These are phyloP conservation scores for Atta cephalotes DNA, from an alignment of 1,140 invertebrate species.

Conservation along the genomic window DNA sequence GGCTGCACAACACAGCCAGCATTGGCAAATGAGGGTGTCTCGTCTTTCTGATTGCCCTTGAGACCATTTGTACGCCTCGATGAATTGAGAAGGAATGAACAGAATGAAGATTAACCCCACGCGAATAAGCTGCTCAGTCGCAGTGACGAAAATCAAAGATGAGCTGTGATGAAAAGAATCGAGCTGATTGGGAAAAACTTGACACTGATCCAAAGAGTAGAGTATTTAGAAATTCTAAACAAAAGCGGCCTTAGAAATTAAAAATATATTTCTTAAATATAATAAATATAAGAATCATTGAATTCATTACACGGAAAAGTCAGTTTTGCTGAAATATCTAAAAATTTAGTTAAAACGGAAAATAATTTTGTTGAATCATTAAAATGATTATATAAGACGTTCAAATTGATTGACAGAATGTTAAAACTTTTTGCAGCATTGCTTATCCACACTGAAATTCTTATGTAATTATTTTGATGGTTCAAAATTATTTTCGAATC, in stretches of 20 bases:
- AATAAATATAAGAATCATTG: neutral
- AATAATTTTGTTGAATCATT: too few relatives aligned
- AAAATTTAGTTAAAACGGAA: too few relatives aligned
- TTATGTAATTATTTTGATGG: too few relatives aligned
- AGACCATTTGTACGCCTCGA: constrained; percentile 47
- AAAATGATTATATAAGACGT: too few relatives aligned
- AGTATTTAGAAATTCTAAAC: neutral
- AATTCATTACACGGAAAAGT: neutral
- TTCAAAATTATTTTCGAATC: too few relatives aligned
- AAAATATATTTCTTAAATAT: neutral
- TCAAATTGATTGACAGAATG: too few relatives aligned
- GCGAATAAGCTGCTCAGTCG: constrained; percentile 27
- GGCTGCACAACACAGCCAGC: constrained; percentile 42
- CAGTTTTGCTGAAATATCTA: too few relatives aligned
- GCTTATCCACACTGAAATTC: too few relatives aligned
- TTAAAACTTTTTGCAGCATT: too few relatives aligned
- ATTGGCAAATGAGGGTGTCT: constrained; percentile 73
- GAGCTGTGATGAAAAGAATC: neutral
- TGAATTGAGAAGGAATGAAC: constrained; percentile 19
- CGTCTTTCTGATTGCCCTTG: constrained; percentile 72
- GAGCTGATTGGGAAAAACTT: neutral
- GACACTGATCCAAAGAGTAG: neutral
- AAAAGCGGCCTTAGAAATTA: neutral
- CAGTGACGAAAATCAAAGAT: constrained; percentile 57
- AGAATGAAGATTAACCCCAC: constrained; percentile 36